Evolutionary conservation across 2,888 invertebrate genomes (phyloP).

Genomic region (Diaprepes abbreviatus): DNA sequence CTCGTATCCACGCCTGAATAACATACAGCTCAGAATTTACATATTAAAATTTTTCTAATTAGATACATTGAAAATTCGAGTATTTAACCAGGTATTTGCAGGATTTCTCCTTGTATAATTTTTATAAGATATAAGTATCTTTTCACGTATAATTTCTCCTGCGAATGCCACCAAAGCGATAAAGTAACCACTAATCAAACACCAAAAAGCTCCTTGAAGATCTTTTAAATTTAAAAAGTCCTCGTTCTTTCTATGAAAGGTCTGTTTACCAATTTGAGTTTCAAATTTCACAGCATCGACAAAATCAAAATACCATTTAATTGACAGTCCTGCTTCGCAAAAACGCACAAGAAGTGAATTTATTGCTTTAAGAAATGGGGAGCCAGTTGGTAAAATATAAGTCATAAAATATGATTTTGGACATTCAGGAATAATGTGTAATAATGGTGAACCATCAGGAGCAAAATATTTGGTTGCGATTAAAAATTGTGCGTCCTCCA

Average conservation of each 20-base stretch:
- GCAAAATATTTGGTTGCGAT: conserved; percentile 57
- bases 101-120: too few species aligned
- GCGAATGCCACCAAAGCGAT: neutral
- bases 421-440: conserved; percentile 68
- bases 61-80: too few species aligned
- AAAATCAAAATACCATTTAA: conserved; percentile 63
- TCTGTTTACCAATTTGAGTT: neutral
- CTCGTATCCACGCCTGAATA: too few species aligned
- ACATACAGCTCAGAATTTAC: too few species aligned
- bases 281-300: neutral
- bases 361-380: conserved; percentile 64
- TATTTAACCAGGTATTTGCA: too few species aligned
- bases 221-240: neutral
- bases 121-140: too few species aligned
- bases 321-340: conserved; percentile 63
- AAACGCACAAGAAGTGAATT: conserved; percentile 61
- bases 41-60: too few species aligned
- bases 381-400: conserved; percentile 66
- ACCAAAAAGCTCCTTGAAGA: conserved; percentile 4
- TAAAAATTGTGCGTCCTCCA: conserved; percentile 54
- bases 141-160: neutral
- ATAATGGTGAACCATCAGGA: conserved; percentile 59
- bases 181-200: neutral
- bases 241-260: neutral
- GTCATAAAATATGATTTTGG: conserved; percentile 59